A percentile compares a stretch with the other conserved stretches of the same genome.
These are phyloP conservation scores for Leptocoma aspasia DNA, from an alignment of 2,113 vertebrate genomes.

Conservation along the genomic window DNA sequence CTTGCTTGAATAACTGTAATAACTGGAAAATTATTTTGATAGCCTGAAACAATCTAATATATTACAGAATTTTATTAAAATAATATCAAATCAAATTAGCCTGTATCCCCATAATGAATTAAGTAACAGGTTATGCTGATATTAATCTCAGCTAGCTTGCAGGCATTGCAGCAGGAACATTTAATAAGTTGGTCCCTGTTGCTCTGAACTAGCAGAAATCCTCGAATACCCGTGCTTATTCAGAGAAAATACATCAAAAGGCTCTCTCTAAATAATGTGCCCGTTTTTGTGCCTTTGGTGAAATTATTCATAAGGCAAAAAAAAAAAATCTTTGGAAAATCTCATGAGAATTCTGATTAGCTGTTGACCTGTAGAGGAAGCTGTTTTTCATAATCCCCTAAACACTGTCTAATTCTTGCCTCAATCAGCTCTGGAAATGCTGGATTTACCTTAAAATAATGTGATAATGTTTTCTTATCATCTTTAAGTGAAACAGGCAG, in stretches of 20 bases:
- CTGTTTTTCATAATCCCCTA: constrained; percentile 90
- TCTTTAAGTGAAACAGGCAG: constrained; percentile 76
- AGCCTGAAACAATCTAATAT: constrained; percentile 99
- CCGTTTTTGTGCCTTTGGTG: constrained; percentile 93
- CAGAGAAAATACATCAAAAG: constrained; percentile 98
- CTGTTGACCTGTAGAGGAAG: constrained; percentile 96
- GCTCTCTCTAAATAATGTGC: constrained; percentile 94
- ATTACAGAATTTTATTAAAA: constrained; percentile 99
- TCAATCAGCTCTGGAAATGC: constrained; percentile 80
- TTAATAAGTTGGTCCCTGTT: constrained; percentile 99
- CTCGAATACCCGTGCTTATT: constrained; percentile 93
- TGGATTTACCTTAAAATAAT: constrained; percentile 85
- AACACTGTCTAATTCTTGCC: constrained; percentile 87
- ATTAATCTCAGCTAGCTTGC: constrained; percentile 99
- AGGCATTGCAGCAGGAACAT: constrained; percentile 99
- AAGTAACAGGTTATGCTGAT: constrained; percentile 99
- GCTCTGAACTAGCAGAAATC: constrained; percentile 94
- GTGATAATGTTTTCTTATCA: constrained; percentile 83
- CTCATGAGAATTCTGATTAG: constrained; percentile 97
- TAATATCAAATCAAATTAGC: constrained; percentile 99
- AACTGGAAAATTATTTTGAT: constrained; percentile 99
- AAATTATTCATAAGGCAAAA: constrained; percentile 95
- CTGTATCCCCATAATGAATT: constrained; percentile 99
- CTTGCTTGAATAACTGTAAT: constrained; percentile 99
- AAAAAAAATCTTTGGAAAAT: constrained; percentile 89